Percentiles rank a stretch among this genome's conserved stretches.
Conservation (phyloP, 1,140 invertebrate species). For the Arctopsyche grandis region DNA sequence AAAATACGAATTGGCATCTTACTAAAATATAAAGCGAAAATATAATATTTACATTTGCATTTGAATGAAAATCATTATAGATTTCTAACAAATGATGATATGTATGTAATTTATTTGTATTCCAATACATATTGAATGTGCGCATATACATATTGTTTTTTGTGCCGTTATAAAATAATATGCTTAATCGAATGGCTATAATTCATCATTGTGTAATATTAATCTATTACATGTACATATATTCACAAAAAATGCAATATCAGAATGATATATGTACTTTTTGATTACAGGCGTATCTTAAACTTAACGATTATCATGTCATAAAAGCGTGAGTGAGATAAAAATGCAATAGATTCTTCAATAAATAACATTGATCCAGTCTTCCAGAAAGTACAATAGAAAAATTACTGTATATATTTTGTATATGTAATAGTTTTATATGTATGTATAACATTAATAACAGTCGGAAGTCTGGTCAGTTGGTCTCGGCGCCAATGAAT, state of each 20-base stretch:
- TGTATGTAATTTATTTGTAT: too few species aligned
- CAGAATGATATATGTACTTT: background rate
- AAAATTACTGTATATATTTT: background rate
- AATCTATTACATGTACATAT: background rate
- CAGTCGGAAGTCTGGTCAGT: conserved; percentile 51
- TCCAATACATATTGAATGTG: too few species aligned
- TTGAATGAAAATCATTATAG: too few species aligned
- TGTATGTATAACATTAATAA: conserved; percentile 31
- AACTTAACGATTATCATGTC: background rate
- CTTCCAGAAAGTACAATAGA: conserved; percentile 9
- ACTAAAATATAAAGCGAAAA: too few species aligned
- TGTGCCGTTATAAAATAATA: too few species aligned
- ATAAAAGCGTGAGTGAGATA: background rate
- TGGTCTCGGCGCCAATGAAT: conserved; percentile 51
- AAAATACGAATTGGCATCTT: too few species aligned
- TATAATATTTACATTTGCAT: too few species aligned
- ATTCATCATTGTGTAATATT: too few species aligned
- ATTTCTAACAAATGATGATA: too few species aligned
- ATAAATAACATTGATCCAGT: conserved; percentile 36
- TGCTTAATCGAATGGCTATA: too few species aligned
- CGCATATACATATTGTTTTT: too few species aligned
- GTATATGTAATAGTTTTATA: background rate
- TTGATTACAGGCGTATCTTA: background rate
- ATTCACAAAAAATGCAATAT: background rate
- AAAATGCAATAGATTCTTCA: conserved; percentile 31